Conservation (phyloP, 2,797 vertebrate genomes). For the Ceryle rudis region DNA sequence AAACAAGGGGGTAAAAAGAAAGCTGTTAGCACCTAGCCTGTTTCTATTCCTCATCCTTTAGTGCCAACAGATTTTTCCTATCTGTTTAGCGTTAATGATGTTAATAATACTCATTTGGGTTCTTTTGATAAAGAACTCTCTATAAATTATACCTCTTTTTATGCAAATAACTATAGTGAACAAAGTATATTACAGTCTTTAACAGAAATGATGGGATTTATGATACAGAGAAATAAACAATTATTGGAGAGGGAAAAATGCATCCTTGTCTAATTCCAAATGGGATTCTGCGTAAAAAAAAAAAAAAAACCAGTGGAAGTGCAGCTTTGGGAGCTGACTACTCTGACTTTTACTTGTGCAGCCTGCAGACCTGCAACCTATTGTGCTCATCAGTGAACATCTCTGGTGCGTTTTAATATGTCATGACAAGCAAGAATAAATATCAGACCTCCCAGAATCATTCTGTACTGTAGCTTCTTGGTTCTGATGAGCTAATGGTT, state of each 20-base stretch:
- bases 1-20: neutral
- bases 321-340: neutral
- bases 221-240: neutral
- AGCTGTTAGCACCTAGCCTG: neutral
- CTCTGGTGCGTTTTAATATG: neutral
- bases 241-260: neutral
- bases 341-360: neutral
- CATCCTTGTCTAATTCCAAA: neutral
- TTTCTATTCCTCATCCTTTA: neutral
- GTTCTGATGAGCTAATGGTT: neutral
- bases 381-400: neutral
- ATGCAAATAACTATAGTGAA: neutral
- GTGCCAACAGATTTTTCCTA: neutral
- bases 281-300: neutral
- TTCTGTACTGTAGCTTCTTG: neutral
- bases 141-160: neutral
- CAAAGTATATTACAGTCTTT: neutral
- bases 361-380: neutral
- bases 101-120: neutral
- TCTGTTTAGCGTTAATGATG: neutral
- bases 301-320: neutral
- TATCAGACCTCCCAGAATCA: neutral
- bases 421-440: neutral
- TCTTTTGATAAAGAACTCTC: neutral
- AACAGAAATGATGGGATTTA: neutral